Evolutionary conservation across 2,113 vertebrate species (phyloP), one percentile per base, ranked within the genome.

Genomic region (Equus przewalskii): DNA sequence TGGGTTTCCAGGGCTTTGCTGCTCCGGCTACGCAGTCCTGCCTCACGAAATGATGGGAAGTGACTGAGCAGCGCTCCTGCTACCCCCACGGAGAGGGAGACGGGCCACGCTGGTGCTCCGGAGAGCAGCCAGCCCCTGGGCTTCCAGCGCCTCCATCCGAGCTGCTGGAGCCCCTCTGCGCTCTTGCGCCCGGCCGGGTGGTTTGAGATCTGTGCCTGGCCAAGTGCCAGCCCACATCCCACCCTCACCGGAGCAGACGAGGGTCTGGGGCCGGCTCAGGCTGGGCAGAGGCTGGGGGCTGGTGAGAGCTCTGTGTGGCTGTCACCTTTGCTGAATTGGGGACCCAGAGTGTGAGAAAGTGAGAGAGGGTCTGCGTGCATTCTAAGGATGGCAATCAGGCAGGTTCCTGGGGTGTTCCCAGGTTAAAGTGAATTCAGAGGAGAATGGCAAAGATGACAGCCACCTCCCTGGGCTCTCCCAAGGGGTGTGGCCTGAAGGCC

Each of bases 21-120:
- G 33, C 44, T 7, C 6, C n/a, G n/a, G 58, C 14, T 19, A 15
- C 78, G 28, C 19, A 18, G 44, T 21, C 36, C 79, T 5, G 1
- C 44, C 41, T 21, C 54, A 51, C n/a, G 41, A 4, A 49, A 44
- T 58, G 24, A 58, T 65, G 10, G 67, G 62, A 92, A 72, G 49
- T 28, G 89, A 36, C 73, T 3, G 11, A 8, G 85, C 41, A 26
- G 49, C 1, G 0, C 19, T 41, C 24, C 60, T 2, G 13, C 44
- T 9, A 9, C 73, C n/a, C 3, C 54, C 67, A 3, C 1, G 0
- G 7, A 33, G 15, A 51, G 5, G 64, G 26, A 58, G 62, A 16
- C 33, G 11, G 0, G 1, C 69, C 30, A 54, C 44, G 28, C 51
- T 56, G 2, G 0, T 0, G 7, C 22, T 58, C 33, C 30, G 2